Conservation (phyloP, 1,140 invertebrate species). For the Solenopsis invicta region DNA sequence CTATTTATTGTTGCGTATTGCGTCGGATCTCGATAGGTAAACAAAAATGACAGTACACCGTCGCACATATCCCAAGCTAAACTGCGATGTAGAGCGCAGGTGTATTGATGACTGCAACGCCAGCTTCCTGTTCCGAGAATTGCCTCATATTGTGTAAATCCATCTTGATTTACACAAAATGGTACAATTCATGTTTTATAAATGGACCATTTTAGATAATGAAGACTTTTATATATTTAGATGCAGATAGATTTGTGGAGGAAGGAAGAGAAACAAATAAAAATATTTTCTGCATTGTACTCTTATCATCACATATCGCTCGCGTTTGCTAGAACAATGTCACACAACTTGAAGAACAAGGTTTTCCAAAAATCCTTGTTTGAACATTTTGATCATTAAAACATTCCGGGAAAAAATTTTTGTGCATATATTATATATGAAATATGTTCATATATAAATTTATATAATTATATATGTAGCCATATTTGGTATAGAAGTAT, state of each 20-base stretch:
- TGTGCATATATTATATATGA: no score
- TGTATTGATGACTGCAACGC: constrained; percentile 29
- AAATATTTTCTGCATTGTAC: not conserved
- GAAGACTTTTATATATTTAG: not conserved
- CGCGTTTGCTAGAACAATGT: no score
- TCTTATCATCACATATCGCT: no score
- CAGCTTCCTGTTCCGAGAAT: constrained; percentile 9
- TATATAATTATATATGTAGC: no score
- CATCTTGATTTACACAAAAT: constrained; percentile 24
- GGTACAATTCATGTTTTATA: not conserved
- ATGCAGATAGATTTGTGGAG: not conserved
- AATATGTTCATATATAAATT: no score
- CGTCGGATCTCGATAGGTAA: constrained; percentile 15
- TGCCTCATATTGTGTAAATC: constrained; percentile 12
- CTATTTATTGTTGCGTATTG: constrained; percentile 44
- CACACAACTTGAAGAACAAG: no score
- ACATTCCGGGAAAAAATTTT: no score
- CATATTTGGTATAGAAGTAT: no score
- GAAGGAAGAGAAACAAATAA: not conserved
- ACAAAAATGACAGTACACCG: constrained; percentile 23
- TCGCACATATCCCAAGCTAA: constrained; percentile 2
- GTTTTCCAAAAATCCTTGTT: no score
- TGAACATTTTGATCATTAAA: no score
- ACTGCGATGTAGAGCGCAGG: not conserved
- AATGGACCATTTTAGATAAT: not conserved